Conservation (phyloP, 2,113 vertebrate species). For the Saccopteryx leptura region DNA sequence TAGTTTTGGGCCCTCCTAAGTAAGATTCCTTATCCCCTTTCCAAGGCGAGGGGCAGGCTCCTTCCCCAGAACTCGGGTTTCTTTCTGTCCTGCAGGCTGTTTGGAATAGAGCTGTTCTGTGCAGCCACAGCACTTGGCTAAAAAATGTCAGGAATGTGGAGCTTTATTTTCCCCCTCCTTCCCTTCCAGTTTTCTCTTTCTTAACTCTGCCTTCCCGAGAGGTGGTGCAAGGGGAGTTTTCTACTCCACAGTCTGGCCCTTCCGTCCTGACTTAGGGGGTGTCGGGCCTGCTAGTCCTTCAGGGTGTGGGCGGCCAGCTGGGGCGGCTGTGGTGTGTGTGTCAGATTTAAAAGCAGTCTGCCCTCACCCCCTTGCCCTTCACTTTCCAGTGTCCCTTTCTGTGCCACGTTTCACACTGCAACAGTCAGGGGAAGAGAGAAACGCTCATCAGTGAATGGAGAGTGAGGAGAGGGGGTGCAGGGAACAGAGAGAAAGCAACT, state of each 20-base stretch:
- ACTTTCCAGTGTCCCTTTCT: conserved; percentile 68
- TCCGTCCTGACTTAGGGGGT: conserved; percentile 62
- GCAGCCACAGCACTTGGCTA: conserved; percentile 82
- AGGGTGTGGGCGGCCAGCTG: conserved; percentile 1
- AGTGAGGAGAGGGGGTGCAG: neutral
- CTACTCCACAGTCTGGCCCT: conserved; percentile 37
- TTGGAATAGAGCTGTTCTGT: conserved; percentile 75
- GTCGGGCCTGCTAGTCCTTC: neutral
- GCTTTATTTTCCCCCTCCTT: conserved; percentile 77
- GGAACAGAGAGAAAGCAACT: conserved; percentile 43
- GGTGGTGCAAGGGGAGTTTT: conserved; percentile 61
- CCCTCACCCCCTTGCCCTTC: conserved; percentile 28
- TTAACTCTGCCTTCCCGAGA: conserved; percentile 74
- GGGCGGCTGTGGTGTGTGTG: conserved; percentile 13
- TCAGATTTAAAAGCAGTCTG: conserved; percentile 55
- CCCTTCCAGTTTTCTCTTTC: conserved; percentile 80
- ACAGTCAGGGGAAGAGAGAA: conserved; percentile 78
- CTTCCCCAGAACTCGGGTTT: conserved; percentile 37
- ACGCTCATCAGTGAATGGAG: conserved; percentile 74
- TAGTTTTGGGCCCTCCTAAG: conserved; percentile 19
- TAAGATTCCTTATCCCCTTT: conserved; percentile 21
- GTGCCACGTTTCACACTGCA: conserved; percentile 90
- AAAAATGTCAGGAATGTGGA: conserved; percentile 89
- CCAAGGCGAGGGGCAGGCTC: conserved; percentile 7
- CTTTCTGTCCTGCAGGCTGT: conserved; percentile 67